Evolutionary conservation across 2,888 invertebrate species (phyloP).

Genomic region (Hypomecis punctinalis): DNA sequence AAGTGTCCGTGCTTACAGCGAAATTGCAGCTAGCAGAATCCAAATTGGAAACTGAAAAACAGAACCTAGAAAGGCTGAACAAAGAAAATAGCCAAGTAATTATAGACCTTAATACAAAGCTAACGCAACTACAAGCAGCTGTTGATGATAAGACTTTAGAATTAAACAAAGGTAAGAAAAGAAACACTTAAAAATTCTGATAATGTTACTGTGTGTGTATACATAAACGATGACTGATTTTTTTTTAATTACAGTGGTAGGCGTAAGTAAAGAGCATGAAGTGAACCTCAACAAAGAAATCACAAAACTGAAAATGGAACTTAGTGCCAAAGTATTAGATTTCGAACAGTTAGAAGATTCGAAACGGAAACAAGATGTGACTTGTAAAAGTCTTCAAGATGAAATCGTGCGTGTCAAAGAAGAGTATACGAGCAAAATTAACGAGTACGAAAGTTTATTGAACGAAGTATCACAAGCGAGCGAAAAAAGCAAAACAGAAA

Average conservation of each 20-base stretch:
- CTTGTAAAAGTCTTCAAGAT: conserved; percentile 69
- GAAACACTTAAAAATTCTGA: neutral
- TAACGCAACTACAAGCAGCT: conserved; percentile 77
- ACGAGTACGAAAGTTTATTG: conserved; percentile 76
- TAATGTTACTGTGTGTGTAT: neutral
- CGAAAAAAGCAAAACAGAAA: conserved; percentile 73
- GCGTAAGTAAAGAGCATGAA: conserved; percentile 79
- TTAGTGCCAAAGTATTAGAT: conserved; percentile 83
- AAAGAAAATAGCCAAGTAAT: conserved; percentile 79
- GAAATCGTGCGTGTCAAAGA: conserved; percentile 72
- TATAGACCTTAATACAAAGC: conserved; percentile 76
- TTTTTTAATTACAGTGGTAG: conserved; percentile 65
- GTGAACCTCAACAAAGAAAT: conserved; percentile 80
- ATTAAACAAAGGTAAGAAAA: conserved; percentile 76
- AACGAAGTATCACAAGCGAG: conserved; percentile 75
- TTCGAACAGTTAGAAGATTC: conserved; percentile 78
- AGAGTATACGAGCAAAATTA: conserved; percentile 72
- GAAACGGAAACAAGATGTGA: conserved; percentile 71
- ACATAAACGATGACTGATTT: neutral
- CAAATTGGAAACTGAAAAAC: conserved; percentile 76
- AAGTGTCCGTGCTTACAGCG: conserved; percentile 81
- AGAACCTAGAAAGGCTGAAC: conserved; percentile 76
- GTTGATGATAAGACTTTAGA: conserved; percentile 82
- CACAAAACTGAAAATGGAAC: conserved; percentile 82
- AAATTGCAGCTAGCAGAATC: conserved; percentile 83